Base-by-base conservation (phyloP, 23 tunicate genomes). In the Ciona savignyi region DNA sequence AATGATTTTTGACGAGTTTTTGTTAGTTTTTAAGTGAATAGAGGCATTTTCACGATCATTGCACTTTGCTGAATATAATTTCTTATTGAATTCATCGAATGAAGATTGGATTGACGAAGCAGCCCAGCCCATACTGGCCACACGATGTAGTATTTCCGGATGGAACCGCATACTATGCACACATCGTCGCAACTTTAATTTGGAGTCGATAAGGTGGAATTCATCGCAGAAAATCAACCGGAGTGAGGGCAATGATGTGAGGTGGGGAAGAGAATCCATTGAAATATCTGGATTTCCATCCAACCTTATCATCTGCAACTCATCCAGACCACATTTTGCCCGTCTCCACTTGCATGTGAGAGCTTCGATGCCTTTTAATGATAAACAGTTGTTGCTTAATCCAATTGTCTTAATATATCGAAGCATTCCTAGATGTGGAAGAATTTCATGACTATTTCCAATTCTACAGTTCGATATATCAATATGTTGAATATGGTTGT, bases 261-360 rank as follows among this genome's bases (percentile, higher is more conserved):
- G 25, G 31, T 66, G 30, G 15, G 31, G 30, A 24, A 66, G 30
- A 3, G 20, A 29, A 1, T 66, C 70, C 1, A 66, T 24, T 1
- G 70, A 29, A 66, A 66, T 66, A 29, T 66, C 20, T 3, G 29
- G 29, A 9, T 66, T 66, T 22, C 70, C 70, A 66, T 66, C 70
- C 6, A 66, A 9, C 31, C 70, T 66, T 1, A 66, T 33, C 25
- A 66, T 34, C 19, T 27, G n/a, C 20, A 66, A 34, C 20, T 25
- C 30, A 33, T 66, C 27, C 30, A 66, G 25, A 21, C 70, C 70
- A 1, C 4, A 29, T 1, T 24, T 20, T 26, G 29, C 30, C 6
- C 70, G 29, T 20, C 70, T 4, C 2, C 19, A 26, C 19, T 33
- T 29, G 29, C 4, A 34, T 3, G 70, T 66, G n/a, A 66, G 25